These are phyloP conservation scores for Mechanitis mazaeus DNA, from an alignment of 2,888 invertebrate genomes.

Conservation along the genomic window DNA sequence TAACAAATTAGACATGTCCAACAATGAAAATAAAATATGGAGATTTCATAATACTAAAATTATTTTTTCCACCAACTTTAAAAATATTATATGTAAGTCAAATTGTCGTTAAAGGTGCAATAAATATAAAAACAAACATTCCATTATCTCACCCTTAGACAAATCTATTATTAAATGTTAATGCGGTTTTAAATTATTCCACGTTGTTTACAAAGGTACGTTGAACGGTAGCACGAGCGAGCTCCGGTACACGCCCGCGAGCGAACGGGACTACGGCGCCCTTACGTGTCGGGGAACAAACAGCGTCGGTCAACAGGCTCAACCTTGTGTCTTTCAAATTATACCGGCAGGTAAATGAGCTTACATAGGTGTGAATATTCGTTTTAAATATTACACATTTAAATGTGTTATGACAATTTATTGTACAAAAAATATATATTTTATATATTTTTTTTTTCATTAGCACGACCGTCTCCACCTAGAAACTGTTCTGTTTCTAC, in stretches of 20 bases:
- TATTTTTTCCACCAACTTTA: too few species aligned
- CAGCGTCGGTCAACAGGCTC: constrained; percentile 87
- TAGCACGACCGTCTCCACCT: constrained; percentile 88
- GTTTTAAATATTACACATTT: background rate
- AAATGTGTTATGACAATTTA: too few species aligned
- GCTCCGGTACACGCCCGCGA: constrained; percentile 89
- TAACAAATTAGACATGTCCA: too few species aligned
- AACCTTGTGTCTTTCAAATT: constrained; percentile 92
- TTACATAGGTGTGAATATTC: constrained; percentile 7
- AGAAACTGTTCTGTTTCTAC: constrained; percentile 90
- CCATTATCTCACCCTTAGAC: background rate
- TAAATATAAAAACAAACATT: too few species aligned
- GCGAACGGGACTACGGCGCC: constrained; percentile 91
- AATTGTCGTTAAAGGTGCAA: too few species aligned
- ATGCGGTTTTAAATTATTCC: constrained; percentile 1
- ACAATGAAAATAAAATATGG: too few species aligned
- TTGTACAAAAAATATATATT: too few species aligned
- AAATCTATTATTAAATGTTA: constrained; percentile 3
- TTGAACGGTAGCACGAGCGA: constrained; percentile 83
- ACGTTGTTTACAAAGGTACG: constrained; percentile 45
- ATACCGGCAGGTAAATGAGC: constrained; percentile 85
- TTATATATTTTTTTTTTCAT: background rate
- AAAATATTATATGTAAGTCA: too few species aligned
- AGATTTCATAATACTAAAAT: too few species aligned
- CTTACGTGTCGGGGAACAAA: constrained; percentile 90